Conservation (phyloP, 2,113 vertebrate species). For the Nettapus auritus region DNA sequence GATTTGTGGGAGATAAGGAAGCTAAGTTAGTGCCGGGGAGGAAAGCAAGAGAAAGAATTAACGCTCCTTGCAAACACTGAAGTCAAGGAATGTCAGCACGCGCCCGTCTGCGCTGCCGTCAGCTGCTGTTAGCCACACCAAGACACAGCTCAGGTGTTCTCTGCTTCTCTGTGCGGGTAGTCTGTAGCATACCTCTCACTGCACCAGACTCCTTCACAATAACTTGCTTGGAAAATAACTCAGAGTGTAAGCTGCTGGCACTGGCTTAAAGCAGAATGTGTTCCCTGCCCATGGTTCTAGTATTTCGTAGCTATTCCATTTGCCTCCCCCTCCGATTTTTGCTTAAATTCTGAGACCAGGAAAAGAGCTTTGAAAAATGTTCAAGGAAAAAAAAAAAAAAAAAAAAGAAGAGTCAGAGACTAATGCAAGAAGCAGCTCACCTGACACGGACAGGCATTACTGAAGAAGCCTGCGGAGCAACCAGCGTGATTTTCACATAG, state of each 20-base stretch:
- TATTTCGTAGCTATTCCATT: background rate
- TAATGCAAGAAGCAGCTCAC: background rate
- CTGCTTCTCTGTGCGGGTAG: background rate
- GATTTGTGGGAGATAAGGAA: background rate
- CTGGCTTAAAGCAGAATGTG: background rate
- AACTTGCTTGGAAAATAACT: background rate
- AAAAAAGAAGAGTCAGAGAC: background rate
- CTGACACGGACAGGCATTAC: background rate
- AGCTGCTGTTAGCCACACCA: background rate
- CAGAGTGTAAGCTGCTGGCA: background rate
- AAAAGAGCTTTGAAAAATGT: background rate
- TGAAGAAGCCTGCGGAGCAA: background rate
- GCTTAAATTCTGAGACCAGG: background rate
- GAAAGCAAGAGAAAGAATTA: background rate
- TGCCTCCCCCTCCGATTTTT: background rate
- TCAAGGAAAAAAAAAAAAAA: fast-evolving
- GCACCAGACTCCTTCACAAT: background rate
- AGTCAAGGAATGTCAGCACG: background rate
- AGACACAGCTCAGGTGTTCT: background rate
- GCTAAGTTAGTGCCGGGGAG: background rate
- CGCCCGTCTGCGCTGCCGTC: background rate
- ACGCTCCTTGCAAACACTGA: background rate
- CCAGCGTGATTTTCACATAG: background rate
- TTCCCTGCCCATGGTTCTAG: background rate
- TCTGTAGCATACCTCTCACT: background rate